Percentiles rank a stretch among this genome's conserved stretches.
phyloP scores from a whole-genome alignment of 2,113 vertebrate species.

The Melanocharis versteri region DNA sequence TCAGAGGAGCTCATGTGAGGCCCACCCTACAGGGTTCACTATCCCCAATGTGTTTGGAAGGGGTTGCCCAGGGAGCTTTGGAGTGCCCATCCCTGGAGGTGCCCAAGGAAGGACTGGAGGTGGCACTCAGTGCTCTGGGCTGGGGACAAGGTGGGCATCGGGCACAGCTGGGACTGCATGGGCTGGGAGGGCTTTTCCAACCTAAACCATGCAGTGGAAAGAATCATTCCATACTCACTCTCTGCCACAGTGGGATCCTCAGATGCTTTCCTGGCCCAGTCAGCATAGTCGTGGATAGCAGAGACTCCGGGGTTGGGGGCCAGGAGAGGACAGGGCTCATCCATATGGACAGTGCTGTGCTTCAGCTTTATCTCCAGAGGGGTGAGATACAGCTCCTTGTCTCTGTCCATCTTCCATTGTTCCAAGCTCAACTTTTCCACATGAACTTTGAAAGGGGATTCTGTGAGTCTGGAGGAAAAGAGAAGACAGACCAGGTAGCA shows the following conservation, averaged over 20 bases:
- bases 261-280: conserved; percentile 76
- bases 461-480: conserved; percentile 73
- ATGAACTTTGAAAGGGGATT: conserved; percentile 87
- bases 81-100: background rate
- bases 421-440: conserved; percentile 84
- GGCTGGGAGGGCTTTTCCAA: background rate
- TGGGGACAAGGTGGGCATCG: background rate
- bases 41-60: background rate
- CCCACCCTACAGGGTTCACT: background rate
- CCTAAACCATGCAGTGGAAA: background rate
- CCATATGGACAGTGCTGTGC: conserved; percentile 80
- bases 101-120: background rate
- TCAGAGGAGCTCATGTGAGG: background rate
- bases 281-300: conserved; percentile 86
- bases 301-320: conserved; percentile 78
- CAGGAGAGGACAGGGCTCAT: conserved; percentile 80
- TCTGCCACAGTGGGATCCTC: conserved; percentile 55
- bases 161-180: accelerated
- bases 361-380: conserved; percentile 90
- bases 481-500: background rate
- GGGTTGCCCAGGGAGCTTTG: background rate
- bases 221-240: conserved; percentile 59
- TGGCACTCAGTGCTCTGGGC: background rate
- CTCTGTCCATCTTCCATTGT: conserved; percentile 52
- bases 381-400: conserved; percentile 73